Evolutionary conservation across 2,113 vertebrate species (phyloP), one percentile per base, ranked within the genome.

Genomic region (Rhadina sibilatrix): DNA sequence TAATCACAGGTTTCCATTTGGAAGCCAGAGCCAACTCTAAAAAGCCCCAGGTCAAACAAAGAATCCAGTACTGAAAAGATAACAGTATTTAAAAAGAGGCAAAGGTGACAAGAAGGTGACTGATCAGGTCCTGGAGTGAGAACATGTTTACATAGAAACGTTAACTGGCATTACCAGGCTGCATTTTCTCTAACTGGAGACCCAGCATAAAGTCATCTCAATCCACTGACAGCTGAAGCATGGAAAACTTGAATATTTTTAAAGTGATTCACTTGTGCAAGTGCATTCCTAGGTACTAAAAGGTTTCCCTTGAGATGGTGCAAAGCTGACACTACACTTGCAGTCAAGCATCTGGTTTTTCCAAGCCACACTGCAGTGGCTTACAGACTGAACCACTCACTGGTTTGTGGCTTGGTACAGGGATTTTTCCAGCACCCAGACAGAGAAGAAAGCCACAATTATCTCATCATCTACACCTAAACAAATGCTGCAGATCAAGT

Each of bases 1-100:
- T 83, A 28, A 79, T 52, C 56, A 27, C 24, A 24, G 20, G 22
- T 81, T 95, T 83, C 77, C 35, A 74, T 50, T 40, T 44, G 12
- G 72, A 97, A 84, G 83, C 84, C 89, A 96, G 81, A 95, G 79
- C 25, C 81, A 93, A 78, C 35, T 81, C 94, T 68, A 91, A 72
- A 78, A 75, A 94, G 84, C 50, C 56, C 64, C 84, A 69, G 94
- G 87, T 80, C 92, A 93, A 93, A 92, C 57, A 87, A 89, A 93
- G 87, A 91, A 56, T 64, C 57, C 50, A 78, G 35, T 69, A 63
- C 76, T 59, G 79, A 90, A 70, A 60, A 88, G 70, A 52, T 61
- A 42, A 74, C 83, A 94, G 74, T 46, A 57, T 54, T 83, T 92
- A 63, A 83, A 66, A 49, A 89, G 97, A 90, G 85, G 86, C 66